Conservation (phyloP, 1,140 invertebrate species). For the Cepaea nemoralis region DNA sequence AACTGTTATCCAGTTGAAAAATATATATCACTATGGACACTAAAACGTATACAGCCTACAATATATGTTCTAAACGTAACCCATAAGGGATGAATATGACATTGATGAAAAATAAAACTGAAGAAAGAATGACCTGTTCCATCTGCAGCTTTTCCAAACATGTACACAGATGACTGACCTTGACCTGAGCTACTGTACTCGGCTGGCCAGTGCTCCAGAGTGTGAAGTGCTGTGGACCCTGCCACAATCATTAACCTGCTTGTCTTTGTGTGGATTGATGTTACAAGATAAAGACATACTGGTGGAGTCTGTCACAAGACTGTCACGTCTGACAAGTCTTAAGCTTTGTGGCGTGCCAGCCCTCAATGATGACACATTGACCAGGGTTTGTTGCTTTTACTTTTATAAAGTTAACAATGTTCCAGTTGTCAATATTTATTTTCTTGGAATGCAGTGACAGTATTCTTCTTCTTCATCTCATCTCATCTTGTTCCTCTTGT, state of each 20-base stretch:
- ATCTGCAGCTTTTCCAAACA: slow-evolving; percentile 59
- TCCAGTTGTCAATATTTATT: neutral
- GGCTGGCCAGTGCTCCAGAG: slow-evolving; percentile 50
- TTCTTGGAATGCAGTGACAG: too few relatives aligned
- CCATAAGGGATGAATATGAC: too few relatives aligned
- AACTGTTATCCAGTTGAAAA: too few relatives aligned
- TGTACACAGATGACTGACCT: slow-evolving; percentile 59
- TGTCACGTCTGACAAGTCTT: slow-evolving; percentile 53
- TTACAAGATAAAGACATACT: slow-evolving; percentile 59
- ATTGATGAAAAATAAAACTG: too few relatives aligned
- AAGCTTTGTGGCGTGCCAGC: slow-evolving; percentile 65
- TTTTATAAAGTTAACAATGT: neutral
- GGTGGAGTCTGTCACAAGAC: slow-evolving; percentile 59
- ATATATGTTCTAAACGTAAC: too few relatives aligned
- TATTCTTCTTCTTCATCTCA: too few relatives aligned
- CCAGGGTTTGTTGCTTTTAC: neutral
- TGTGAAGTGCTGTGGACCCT: slow-evolving; percentile 61
- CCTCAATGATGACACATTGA: slow-evolving; percentile 63
- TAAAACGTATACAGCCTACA: too few relatives aligned
- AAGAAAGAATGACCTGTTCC: too few relatives aligned
- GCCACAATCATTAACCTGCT: slow-evolving; percentile 58
- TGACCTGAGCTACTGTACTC: slow-evolving; percentile 66
- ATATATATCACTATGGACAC: too few relatives aligned
- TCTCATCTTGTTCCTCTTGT: too few relatives aligned
- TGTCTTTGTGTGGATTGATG: slow-evolving; percentile 64